Evolutionary conservation across 2,888 invertebrate genomes (phyloP).

Genomic region (Pandemis heparana): DNA sequence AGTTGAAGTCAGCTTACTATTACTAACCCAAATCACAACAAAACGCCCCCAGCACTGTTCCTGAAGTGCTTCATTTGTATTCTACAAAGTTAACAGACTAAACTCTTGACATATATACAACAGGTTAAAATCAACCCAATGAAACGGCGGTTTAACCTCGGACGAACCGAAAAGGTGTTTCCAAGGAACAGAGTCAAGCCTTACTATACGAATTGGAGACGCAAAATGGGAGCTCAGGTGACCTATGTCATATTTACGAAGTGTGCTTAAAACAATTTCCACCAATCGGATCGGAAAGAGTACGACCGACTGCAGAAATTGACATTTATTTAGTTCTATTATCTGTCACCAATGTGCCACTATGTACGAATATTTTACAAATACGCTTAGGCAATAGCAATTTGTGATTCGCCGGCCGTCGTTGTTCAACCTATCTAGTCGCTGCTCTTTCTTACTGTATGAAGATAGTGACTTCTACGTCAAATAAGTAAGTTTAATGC

Average conservation of each 20-base stretch:
- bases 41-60: background rate
- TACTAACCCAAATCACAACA: background rate
- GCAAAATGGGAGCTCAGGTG: slow-evolving; percentile 57
- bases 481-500: too few relatives aligned
- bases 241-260: background rate
- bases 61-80: background rate
- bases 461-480: too few relatives aligned
- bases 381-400: too few relatives aligned
- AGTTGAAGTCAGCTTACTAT: background rate
- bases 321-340: too few relatives aligned
- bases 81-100: background rate
- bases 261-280: too few relatives aligned
- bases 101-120: background rate
- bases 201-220: slow-evolving; percentile 54
- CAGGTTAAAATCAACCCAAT: background rate
- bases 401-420: too few relatives aligned
- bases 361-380: too few relatives aligned
- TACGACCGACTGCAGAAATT: too few relatives aligned
- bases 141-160: background rate
- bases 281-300: too few relatives aligned
- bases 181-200: slow-evolving; percentile 34
- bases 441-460: too few relatives aligned
- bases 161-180: background rate
- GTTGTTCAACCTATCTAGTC: too few relatives aligned
- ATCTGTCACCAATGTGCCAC: too few relatives aligned